Evolutionary conservation across 2,113 vertebrate genomes (phyloP).

Genomic region (Actenoides hombroni): DNA sequence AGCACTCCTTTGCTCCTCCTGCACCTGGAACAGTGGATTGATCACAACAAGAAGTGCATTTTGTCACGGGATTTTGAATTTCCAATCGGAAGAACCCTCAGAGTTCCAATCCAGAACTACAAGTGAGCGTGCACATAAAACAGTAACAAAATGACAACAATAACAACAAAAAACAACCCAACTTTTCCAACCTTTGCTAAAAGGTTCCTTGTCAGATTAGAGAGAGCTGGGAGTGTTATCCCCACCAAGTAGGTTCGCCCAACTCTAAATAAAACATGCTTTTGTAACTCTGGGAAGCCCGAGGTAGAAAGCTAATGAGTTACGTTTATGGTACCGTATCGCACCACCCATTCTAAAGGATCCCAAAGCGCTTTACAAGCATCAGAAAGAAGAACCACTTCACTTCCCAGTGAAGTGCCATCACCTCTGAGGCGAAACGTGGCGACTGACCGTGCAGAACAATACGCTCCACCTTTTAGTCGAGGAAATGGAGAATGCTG

Average conservation of each 20-base stretch:
- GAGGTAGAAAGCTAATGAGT: neutral
- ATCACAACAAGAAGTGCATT: neutral
- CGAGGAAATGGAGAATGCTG: slow-evolving; percentile 64
- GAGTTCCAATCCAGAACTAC: neutral
- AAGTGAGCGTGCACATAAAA: neutral
- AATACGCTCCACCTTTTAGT: slow-evolving; percentile 50
- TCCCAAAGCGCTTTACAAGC: slow-evolving; percentile 70
- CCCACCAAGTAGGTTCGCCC: slow-evolving; percentile 44
- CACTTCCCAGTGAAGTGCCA: slow-evolving; percentile 43
- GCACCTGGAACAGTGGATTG: neutral
- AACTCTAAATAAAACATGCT: slow-evolving; percentile 64
- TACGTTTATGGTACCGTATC: neutral
- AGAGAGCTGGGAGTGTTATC: neutral
- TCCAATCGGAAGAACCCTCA: neutral
- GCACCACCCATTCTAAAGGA: slow-evolving; percentile 55
- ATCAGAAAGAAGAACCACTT: slow-evolving; percentile 60
- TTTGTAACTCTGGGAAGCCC: neutral
- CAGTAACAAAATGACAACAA: neutral
- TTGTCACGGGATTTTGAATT: neutral
- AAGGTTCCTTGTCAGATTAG: neutral
- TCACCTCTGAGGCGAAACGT: slow-evolving; percentile 55
- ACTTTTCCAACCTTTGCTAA: neutral
- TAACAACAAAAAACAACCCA: neutral
- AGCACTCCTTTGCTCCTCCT: neutral
- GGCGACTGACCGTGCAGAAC: slow-evolving; percentile 56